Conservation (phyloP, 2,113 vertebrate genomes). For the Accipiter virgatus region DNA sequence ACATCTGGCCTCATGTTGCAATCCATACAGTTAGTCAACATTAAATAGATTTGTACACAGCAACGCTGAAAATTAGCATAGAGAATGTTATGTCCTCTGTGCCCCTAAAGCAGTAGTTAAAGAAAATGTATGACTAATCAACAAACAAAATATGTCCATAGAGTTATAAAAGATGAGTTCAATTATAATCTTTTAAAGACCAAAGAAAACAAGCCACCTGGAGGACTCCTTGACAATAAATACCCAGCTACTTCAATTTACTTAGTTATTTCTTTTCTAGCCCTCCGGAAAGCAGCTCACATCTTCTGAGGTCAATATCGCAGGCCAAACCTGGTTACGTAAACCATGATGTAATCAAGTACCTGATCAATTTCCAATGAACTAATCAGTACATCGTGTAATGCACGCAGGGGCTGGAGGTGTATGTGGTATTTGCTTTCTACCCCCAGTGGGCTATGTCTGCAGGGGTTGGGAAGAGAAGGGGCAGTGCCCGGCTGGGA, state of each 20-base stretch:
- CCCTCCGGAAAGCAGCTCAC: neutral
- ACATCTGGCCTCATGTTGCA: neutral
- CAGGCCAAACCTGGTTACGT: neutral
- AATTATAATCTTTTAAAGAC: neutral
- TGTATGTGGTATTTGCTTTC: neutral
- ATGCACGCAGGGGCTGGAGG: neutral
- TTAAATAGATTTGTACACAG: neutral
- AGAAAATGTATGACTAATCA: neutral
- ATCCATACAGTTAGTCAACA: neutral
- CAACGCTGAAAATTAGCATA: neutral
- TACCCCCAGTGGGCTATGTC: rapidly evolving
- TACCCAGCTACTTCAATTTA: neutral
- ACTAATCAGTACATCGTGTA: neutral
- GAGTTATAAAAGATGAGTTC: neutral
- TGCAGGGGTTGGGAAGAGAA: neutral
- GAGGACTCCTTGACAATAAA: neutral
- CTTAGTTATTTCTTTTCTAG: neutral
- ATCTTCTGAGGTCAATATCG: neutral
- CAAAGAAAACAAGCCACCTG: neutral
- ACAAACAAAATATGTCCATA: neutral
- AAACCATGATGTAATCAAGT: neutral
- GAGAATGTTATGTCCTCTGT: neutral
- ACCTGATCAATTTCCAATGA: neutral
- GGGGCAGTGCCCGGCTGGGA: neutral
- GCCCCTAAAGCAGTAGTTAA: neutral